Evolutionary conservation across 2,113 vertebrate species (phyloP), one percentile per base, ranked within the genome.

Genomic region (Mola mola): DNA sequence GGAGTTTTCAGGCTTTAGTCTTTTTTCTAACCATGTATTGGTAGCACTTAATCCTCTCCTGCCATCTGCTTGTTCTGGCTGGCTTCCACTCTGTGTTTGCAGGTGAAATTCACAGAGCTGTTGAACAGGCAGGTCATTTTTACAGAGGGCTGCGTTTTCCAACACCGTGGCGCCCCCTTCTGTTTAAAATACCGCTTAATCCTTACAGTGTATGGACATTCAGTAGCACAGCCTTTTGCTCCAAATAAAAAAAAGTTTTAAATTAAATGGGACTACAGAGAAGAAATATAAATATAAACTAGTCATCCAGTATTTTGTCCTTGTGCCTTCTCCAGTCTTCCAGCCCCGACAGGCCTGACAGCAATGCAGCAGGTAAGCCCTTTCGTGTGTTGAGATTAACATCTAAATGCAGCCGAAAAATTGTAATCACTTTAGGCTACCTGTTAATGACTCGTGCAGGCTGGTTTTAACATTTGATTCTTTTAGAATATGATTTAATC

Each of bases 301-400:
- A n/a, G n/a, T n/a, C n/a, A n/a, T 49, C 8, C 1, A 66, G 2
- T 29, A 15, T 41, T 28, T 28, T 2, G 6, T 62, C 37, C 58
- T 69, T 68, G 16, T 53, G 25, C 88, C 22, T 81, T 9, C 46
- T 89, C n/a, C 34, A 86, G 25, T 49, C 67, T 1, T 51, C 88
- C 59, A 93, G 82, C 67, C 79, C 89, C 4, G 96, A 98, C 49
- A 92, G 91, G 56, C 66, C 81, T 36, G 95, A 98, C 17, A 93
- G 89, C 86, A 89, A 88, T 43, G 77, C 91, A 44, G 62, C 92
- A 91, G 94, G 97, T 98, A 57, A 89, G 79, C 17, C 10, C 8
- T 38, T 59, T 25, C 5, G 19, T n/a, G 16, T 59, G 20, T 28
- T 36, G 29, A 36, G 15, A 43, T 19, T 9, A 41, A 50, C 2